Conservation (phyloP, 2,113 vertebrate species). For the Urocitellus parryii region DNA sequence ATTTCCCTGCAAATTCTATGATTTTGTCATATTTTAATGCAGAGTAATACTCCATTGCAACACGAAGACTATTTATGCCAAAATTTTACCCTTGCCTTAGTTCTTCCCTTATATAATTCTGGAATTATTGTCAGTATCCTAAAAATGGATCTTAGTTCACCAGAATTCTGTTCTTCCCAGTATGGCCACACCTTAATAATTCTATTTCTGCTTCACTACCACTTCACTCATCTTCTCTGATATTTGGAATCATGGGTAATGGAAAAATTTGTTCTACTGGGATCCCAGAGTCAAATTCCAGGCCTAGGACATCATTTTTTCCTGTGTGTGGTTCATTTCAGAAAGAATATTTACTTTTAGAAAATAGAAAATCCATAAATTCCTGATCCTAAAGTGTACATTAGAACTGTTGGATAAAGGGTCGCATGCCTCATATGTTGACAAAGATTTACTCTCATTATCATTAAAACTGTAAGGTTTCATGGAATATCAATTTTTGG, state of each 20-base stretch:
- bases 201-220: background rate
- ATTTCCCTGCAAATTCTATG: too few relatives aligned
- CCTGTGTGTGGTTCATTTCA: background rate
- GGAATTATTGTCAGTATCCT: background rate
- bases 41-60: too few relatives aligned
- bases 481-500: background rate
- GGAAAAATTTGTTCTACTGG: background rate
- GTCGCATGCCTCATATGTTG: background rate
- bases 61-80: background rate
- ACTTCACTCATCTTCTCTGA: background rate
- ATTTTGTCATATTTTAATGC: too few relatives aligned
- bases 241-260: background rate
- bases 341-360: background rate
- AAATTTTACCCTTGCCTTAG: background rate
- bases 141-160: background rate
- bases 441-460: conserved; percentile 2
- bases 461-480: background rate
- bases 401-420: background rate
- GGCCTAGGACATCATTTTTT: background rate
- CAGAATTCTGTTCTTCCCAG: background rate
- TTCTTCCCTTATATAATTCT: background rate
- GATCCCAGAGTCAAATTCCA: too few relatives aligned
- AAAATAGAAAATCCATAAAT: conserved; percentile 20
- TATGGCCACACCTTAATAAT: background rate
- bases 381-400: background rate